Percentiles rank a stretch among this genome's conserved stretches.
Conservation (phyloP, 2,113 vertebrate species). For the Muscicapa adusta region DNA sequence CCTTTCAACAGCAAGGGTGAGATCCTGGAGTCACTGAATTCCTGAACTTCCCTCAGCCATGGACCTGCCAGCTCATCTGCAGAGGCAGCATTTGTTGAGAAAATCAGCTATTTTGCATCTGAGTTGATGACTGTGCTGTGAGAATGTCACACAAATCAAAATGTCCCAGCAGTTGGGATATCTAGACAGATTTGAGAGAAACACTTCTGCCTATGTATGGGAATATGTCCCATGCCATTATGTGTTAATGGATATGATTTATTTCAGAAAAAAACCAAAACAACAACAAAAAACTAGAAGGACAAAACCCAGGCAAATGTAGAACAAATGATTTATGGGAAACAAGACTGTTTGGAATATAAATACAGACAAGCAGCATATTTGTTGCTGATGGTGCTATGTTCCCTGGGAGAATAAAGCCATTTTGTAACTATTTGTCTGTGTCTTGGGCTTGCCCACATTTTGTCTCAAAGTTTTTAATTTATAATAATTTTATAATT, state of each 20-base stretch:
- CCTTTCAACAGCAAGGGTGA: neutral
- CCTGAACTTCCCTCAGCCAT: neutral
- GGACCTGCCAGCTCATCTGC: neutral
- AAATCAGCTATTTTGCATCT: neutral
- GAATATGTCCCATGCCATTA: neutral
- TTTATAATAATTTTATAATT: neutral
- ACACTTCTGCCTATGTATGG: neutral
- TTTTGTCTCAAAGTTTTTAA: neutral
- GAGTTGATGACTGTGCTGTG: neutral
- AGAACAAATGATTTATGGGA: neutral
- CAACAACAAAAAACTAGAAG: neutral
- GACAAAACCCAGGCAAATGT: neutral
- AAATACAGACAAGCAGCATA: constrained; percentile 11
- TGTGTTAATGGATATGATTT: neutral
- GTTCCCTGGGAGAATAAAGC: neutral
- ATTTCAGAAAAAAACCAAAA: neutral
- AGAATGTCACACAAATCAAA: neutral
- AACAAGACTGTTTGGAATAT: neutral
- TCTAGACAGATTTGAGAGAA: neutral
- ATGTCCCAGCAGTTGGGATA: neutral
- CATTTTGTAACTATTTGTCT: neutral
- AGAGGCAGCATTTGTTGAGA: neutral
- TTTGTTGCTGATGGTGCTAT: neutral
- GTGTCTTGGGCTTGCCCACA: neutral
- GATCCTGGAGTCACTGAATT: neutral